phyloP scores from a whole-genome alignment of 2,113 vertebrate genomes.

The Gorsachius goisagi region DNA sequence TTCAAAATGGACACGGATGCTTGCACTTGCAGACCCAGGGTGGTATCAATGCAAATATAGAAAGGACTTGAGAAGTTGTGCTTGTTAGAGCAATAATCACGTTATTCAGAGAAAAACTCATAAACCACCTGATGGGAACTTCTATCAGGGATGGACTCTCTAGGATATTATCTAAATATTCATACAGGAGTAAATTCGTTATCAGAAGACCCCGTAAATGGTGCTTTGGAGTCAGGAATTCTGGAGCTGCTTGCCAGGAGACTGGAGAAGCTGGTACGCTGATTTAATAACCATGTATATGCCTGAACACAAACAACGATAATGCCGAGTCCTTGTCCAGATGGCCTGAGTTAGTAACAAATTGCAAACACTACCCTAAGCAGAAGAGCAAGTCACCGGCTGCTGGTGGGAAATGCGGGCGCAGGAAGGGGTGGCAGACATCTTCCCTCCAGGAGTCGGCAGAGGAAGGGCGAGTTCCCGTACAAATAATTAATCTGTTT shows the following conservation, averaged over 20 bases:
- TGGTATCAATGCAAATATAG: not conserved
- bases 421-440: not conserved
- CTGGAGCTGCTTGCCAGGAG: not conserved
- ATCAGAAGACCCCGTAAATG: not conserved
- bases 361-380: not conserved
- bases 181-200: not conserved
- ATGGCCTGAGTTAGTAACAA: constrained; percentile 11
- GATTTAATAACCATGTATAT: not conserved
- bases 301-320: not conserved
- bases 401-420: not conserved
- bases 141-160: rapidly evolving
- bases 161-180: not conserved
- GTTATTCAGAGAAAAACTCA: not conserved
- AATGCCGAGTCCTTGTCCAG: not conserved
- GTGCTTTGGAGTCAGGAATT: not conserved
- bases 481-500: not conserved
- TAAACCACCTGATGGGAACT: not conserved
- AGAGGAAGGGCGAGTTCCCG: not conserved
- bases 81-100: not conserved
- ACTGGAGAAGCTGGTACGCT: not conserved
- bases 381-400: not conserved
- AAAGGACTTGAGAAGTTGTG: not conserved
- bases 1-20: not conserved
- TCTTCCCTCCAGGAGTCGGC: not conserved
- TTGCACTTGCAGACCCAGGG: not conserved